These are phyloP conservation scores for Fabriciana adippe DNA, from an alignment of 2,888 invertebrate genomes.

Conservation along the genomic window DNA sequence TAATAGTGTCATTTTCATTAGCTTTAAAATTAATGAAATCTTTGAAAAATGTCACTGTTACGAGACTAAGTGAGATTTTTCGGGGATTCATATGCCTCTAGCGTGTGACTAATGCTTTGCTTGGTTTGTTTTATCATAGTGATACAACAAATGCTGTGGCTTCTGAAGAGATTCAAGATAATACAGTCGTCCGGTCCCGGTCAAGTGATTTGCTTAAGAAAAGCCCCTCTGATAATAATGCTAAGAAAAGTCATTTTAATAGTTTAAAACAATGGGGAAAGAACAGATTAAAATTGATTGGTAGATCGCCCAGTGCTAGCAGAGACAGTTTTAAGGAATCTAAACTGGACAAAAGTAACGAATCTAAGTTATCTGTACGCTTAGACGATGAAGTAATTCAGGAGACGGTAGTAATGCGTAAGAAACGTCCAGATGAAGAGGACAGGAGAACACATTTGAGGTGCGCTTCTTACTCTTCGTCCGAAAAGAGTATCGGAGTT, in stretches of 20 bases:
- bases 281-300: conserved; percentile 88
- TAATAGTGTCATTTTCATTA: conserved; percentile 79
- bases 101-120: conserved; percentile 83
- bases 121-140: conserved; percentile 82
- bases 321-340: conserved; percentile 75
- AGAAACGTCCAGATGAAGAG: conserved; percentile 83
- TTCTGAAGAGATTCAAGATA: conserved; percentile 79
- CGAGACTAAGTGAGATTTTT: conserved; percentile 72
- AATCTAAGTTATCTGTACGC: conserved; percentile 64
- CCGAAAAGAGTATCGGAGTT: conserved; percentile 86
- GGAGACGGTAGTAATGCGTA: conserved; percentile 85
- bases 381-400: conserved; percentile 84
- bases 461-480: conserved; percentile 90
- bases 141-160: conserved; percentile 79
- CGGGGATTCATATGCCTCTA: conserved; percentile 72
- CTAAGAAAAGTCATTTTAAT: conserved; percentile 87
- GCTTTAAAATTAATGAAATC: conserved; percentile 75
- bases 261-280: conserved; percentile 93
- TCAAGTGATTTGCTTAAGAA: conserved; percentile 90
- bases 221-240: conserved; percentile 81
- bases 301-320: conserved; percentile 83
- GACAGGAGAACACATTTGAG: conserved; percentile 88
- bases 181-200: conserved; percentile 84
- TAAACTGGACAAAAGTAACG: conserved; percentile 69
- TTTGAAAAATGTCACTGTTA: conserved; percentile 68